Conservation (phyloP, 2,113 vertebrate genomes). For the Orthonyx spaldingii region DNA sequence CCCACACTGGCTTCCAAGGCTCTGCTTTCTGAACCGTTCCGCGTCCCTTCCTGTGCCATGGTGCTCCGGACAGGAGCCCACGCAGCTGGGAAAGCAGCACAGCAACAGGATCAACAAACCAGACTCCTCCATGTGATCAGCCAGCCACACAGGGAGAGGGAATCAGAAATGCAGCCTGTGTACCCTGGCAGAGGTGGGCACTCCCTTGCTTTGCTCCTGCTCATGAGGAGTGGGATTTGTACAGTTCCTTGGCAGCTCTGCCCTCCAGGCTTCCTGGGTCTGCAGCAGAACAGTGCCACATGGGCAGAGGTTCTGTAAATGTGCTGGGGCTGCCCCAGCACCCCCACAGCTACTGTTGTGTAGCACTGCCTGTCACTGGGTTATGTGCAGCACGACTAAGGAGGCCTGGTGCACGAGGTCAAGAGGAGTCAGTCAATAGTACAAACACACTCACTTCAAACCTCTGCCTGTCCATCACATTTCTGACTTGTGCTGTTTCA, state of each 20-base stretch:
- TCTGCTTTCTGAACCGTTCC: neutral
- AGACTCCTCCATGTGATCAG: neutral
- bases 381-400: neutral
- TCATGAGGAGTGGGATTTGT: neutral
- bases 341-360: neutral
- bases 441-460: neutral
- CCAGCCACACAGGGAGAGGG: neutral
- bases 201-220: neutral
- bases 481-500: rapidly evolving
- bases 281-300: neutral
- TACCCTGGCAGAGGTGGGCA: neutral
- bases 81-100: neutral
- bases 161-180: neutral
- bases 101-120: neutral
- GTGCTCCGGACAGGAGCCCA: neutral
- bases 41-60: neutral
- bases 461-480: neutral
- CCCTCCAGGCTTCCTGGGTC: neutral
- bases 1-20: neutral
- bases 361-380: neutral
- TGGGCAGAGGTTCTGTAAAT: neutral
- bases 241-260: neutral
- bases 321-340: neutral
- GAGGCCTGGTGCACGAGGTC: neutral
- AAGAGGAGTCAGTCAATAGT: neutral